Conservation (phyloP, 1,140 invertebrate species). For the Holotrichia oblita region DNA sequence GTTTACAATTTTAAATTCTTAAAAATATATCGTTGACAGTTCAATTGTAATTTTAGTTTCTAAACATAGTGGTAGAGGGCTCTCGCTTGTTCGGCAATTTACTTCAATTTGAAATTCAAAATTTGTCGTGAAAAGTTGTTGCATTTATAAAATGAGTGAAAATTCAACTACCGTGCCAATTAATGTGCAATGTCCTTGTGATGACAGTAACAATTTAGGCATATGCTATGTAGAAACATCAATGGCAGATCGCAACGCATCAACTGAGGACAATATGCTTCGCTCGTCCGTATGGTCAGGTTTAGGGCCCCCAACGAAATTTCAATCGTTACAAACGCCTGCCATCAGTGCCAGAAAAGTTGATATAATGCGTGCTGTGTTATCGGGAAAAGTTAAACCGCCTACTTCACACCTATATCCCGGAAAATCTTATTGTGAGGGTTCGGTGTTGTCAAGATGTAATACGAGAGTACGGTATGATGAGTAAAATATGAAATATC, state of each 20-base stretch:
- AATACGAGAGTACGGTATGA: constrained; percentile 33
- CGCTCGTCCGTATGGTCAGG: constrained; percentile 19
- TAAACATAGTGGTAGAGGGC: background rate
- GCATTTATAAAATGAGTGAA: background rate
- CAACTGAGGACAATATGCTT: background rate
- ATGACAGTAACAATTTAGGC: background rate
- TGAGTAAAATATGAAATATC: background rate
- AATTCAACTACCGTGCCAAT: background rate
- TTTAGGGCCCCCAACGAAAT: constrained; percentile 32
- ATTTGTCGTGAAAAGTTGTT: constrained; percentile 14
- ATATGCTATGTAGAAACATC: constrained; percentile 23
- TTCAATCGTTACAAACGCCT: background rate
- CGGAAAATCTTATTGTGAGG: constrained; percentile 12
- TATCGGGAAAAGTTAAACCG: constrained; percentile 36
- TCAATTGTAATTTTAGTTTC: background rate
- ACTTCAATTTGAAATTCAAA: constrained; percentile 33
- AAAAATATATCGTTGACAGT: background rate
- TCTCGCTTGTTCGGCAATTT: background rate
- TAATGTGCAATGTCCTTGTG: background rate
- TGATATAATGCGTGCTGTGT: constrained; percentile 38
- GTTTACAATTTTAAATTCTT: background rate
- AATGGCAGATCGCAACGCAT: background rate
- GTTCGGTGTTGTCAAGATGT: constrained; percentile 2
- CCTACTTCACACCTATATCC: background rate
- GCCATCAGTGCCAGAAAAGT: constrained; percentile 40